Percentiles rank a stretch among this genome's conserved stretches.
Conservation (phyloP, 2,888 invertebrate genomes). For the Physocephala rufipes region DNA sequence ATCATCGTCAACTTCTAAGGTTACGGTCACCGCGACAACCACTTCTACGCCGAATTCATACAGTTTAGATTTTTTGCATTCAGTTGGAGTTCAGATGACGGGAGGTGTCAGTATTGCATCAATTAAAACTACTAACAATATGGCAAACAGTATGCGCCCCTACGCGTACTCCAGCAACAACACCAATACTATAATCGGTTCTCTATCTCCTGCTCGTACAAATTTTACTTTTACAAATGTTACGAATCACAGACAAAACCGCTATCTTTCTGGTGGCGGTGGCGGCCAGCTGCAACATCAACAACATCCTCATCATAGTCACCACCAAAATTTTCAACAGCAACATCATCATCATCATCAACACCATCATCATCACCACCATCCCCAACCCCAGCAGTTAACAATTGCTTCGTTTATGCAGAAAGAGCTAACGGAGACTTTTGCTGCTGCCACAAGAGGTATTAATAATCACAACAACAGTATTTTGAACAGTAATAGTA, state of each 20-base stretch:
- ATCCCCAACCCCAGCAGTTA: constrained; percentile 58
- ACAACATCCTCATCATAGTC: constrained; percentile 24
- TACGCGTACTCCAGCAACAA: constrained; percentile 1
- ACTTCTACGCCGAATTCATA: constrained; percentile 47
- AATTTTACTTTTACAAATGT: constrained; percentile 34
- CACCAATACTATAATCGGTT: constrained; percentile 7
- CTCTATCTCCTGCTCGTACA: constrained; percentile 35
- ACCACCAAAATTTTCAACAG: constrained; percentile 24
- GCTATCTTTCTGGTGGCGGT: constrained; percentile 39
- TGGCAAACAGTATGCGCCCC: constrained; percentile 23
- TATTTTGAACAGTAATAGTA: constrained; percentile 32
- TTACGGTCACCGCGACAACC: background rate
- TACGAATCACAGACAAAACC: constrained; percentile 37
- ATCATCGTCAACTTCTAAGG: constrained; percentile 14
- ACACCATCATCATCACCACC: constrained; percentile 50
- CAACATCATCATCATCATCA: constrained; percentile 39
- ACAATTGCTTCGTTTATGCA: constrained; percentile 61
- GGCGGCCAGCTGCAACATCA: constrained; percentile 14
- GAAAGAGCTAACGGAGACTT: constrained; percentile 52
- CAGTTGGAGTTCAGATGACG: constrained; percentile 56
- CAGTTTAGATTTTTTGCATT: constrained; percentile 56
- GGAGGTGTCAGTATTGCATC: constrained; percentile 43
- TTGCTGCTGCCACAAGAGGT: background rate
- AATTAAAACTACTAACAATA: constrained; percentile 4
- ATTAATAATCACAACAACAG: constrained; percentile 27